Percentiles rank a stretch among this genome's conserved stretches.
phyloP scores from a whole-genome alignment of 1,140 invertebrate genomes.

The Drosophila orena region DNA sequence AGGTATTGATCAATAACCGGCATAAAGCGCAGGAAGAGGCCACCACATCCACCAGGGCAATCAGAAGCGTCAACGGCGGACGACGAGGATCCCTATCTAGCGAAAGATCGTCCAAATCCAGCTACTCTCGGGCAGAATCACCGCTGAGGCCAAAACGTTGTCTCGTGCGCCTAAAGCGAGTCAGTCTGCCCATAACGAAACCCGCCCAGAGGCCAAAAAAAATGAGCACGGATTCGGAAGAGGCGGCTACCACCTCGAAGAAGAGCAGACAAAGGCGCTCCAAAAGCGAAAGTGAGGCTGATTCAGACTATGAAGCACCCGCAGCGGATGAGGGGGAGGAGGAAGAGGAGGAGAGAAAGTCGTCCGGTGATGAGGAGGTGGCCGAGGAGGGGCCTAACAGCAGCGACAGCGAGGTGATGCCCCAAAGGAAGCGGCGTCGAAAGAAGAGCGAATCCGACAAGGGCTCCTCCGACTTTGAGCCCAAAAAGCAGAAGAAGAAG shows the following conservation, averaged over 20 bases:
- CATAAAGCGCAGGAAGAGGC: not conserved
- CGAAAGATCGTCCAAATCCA: slow-evolving; percentile 4
- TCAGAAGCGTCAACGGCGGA: not conserved
- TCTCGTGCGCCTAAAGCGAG: slow-evolving; percentile 60
- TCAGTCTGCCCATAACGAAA: slow-evolving; percentile 16
- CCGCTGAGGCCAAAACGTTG: slow-evolving; percentile 37
- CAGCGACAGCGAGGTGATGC: slow-evolving; percentile 79
- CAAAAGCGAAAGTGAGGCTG: slow-evolving; percentile 45
- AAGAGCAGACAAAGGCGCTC: slow-evolving; percentile 22
- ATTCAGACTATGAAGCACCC: slow-evolving; percentile 56
- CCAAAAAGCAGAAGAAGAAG: slow-evolving; percentile 68
- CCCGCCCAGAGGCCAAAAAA: slow-evolving; percentile 17
- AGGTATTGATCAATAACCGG: not conserved
- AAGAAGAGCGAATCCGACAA: slow-evolving; percentile 54
- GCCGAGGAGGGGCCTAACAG: slow-evolving; percentile 36
- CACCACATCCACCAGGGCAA: not conserved
- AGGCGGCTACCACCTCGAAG: slow-evolving; percentile 65
- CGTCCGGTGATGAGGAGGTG: slow-evolving; percentile 7
- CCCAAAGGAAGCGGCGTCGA: slow-evolving; percentile 74
- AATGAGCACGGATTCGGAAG: slow-evolving; percentile 66
- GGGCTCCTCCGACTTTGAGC: slow-evolving; percentile 72
- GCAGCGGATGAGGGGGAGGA: slow-evolving; percentile 17
- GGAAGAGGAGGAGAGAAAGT: slow-evolving; percentile 14
- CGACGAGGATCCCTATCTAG: not conserved
- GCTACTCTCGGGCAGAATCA: slow-evolving; percentile 2